Conservation (phyloP, 2,888 invertebrate genomes). For the Toxonevra muliebris region DNA sequence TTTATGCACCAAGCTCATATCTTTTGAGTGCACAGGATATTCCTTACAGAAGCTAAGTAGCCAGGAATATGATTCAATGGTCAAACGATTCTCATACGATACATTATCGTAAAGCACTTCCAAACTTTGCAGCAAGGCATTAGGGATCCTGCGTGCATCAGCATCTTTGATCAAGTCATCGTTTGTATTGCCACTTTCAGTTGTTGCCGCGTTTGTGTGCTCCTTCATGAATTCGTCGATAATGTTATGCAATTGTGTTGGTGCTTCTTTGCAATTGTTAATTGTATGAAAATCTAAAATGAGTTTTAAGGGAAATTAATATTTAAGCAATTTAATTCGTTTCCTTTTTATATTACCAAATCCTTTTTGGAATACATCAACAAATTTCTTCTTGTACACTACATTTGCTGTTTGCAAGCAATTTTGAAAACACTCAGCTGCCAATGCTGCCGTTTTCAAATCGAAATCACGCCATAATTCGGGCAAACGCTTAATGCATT, state of each 20-base stretch:
- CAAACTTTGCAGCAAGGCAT: constrained; percentile 53
- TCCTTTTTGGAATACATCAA: constrained; percentile 53
- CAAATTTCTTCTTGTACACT: constrained; percentile 56
- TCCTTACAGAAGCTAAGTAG: constrained; percentile 57
- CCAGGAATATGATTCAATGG: constrained; percentile 60
- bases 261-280: constrained; percentile 48
- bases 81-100: constrained; percentile 52
- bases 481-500: constrained; percentile 65
- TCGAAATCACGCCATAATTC: constrained; percentile 67
- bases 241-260: constrained; percentile 52
- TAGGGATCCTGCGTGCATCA: constrained; percentile 50
- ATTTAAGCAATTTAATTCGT: background rate
- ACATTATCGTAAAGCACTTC: constrained; percentile 61
- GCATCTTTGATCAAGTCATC: constrained; percentile 39
- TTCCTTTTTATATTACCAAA: constrained; percentile 47
- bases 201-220: constrained; percentile 25
- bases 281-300: constrained; percentile 39
- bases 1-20: constrained; percentile 57
- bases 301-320: background rate
- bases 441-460: constrained; percentile 65
- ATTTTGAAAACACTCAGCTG: constrained; percentile 69
- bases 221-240: constrained; percentile 55
- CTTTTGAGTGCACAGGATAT: constrained; percentile 50
- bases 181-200: constrained; percentile 23
- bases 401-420: constrained; percentile 55